These are phyloP conservation scores for Tinamus guttatus DNA, from an alignment of 2,113 vertebrate species.

Conservation along the genomic window DNA sequence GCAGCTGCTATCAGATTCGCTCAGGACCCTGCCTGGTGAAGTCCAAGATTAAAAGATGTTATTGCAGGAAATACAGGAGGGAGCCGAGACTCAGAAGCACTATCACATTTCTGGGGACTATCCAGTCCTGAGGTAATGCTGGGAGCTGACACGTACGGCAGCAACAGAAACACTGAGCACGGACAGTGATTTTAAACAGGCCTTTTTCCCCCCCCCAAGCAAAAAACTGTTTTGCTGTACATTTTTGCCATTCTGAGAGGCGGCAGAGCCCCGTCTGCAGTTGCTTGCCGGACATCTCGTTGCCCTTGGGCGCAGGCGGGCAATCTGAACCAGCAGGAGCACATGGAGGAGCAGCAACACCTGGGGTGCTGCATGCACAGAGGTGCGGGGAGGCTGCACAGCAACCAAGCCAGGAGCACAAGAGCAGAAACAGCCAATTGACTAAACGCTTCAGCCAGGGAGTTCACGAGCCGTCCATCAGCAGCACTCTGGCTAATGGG, in stretches of 20 bases:
- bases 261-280: not conserved
- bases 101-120: not conserved
- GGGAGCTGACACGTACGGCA: not conserved
- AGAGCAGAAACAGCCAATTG: not conserved
- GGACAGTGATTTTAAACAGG: not conserved
- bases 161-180: not conserved
- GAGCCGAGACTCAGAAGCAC: not conserved
- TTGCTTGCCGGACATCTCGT: accelerated
- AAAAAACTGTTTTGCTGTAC: not conserved
- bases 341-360: not conserved
- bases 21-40: not conserved
- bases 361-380: not conserved
- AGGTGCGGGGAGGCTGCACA: not conserved
- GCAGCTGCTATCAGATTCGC: not conserved
- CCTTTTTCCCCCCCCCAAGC: not conserved
- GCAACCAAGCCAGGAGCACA: not conserved
- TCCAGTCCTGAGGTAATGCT: not conserved
- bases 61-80: not conserved
- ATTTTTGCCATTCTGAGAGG: not conserved
- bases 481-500: not conserved
- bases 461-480: not conserved
- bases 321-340: no score
- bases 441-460: not conserved
- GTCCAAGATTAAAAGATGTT: not conserved
- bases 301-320: not conserved